Conservation (phyloP, 1,140 invertebrate species). For the Sitodiplosis mosellana region DNA sequence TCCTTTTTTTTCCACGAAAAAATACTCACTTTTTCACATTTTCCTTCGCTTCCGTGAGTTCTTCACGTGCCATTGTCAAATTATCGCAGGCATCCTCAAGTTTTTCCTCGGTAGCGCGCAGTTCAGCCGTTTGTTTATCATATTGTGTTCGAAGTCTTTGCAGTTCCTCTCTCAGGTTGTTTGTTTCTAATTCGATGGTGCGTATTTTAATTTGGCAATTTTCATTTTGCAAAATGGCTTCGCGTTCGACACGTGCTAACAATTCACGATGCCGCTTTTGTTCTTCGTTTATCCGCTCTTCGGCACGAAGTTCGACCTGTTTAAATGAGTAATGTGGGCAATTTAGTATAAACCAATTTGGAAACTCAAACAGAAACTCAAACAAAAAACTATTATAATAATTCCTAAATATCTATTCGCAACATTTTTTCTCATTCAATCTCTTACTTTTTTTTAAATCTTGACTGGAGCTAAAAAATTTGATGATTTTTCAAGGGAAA, state of each 20-base stretch:
- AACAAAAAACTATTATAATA: no score
- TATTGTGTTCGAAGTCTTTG: constrained; percentile 24
- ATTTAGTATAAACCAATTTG: no score
- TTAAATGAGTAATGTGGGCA: no score
- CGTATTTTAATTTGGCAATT: constrained; percentile 67
- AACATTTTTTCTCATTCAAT: no score
- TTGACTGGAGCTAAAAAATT: no score
- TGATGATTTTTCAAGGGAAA: no score
- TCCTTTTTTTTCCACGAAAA: no score
- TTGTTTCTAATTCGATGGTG: constrained; percentile 57
- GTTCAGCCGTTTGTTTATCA: constrained; percentile 23
- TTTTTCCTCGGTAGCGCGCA: constrained; percentile 23
- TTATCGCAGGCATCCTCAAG: constrained; percentile 27
- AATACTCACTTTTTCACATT: constrained; percentile 18
- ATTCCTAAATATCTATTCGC: no score
- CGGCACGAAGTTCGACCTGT: constrained; percentile 56
- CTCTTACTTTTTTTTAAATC: no score
- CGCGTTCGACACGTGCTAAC: constrained; percentile 59
- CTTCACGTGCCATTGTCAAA: constrained; percentile 27
- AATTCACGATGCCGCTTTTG: constrained; percentile 67
- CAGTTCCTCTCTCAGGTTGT: constrained; percentile 57
- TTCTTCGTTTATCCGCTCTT: constrained; percentile 69
- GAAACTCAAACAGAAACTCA: no score
- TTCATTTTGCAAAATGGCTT: constrained; percentile 70
- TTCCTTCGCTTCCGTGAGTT: constrained; percentile 26